Evolutionary conservation across 2,888 invertebrate species (phyloP).

Genomic region (Phorcus lineatus): DNA sequence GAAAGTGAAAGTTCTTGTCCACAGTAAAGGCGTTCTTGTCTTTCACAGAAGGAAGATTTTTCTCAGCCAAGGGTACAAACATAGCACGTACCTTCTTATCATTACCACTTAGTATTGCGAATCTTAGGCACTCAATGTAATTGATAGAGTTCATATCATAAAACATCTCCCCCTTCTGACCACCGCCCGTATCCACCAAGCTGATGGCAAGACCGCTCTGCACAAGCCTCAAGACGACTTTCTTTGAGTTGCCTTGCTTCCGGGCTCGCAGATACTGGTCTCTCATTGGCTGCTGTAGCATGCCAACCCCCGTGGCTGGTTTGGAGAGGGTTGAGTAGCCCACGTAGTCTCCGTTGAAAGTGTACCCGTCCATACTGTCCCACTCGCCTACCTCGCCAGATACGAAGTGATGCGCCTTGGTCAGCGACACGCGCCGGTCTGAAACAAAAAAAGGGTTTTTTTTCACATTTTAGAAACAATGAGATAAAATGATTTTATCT

Average conservation of each 20-base stretch:
- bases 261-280: slow-evolving; percentile 97
- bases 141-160: slow-evolving; percentile 78
- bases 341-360: slow-evolving; percentile 96
- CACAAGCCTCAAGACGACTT: slow-evolving; percentile 81
- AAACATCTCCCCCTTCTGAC: slow-evolving; percentile 86
- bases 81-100: slow-evolving; percentile 76
- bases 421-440: slow-evolving; percentile 20
- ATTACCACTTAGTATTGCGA: slow-evolving; percentile 65
- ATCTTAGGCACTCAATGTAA: slow-evolving; percentile 73
- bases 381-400: background rate
- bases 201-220: slow-evolving; percentile 93
- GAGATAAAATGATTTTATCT: background rate
- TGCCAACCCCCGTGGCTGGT: slow-evolving; percentile 97
- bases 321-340: slow-evolving; percentile 97
- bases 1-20: slow-evolving; percentile 95
- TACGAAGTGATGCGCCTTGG: slow-evolving; percentile 11
- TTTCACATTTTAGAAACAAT: background rate
- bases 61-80: slow-evolving; percentile 82
- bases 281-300: slow-evolving; percentile 96
- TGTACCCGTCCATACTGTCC: slow-evolving; percentile 66
- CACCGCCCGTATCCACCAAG: slow-evolving; percentile 96
- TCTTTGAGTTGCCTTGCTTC: slow-evolving; percentile 56
- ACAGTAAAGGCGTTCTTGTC: slow-evolving; percentile 86
- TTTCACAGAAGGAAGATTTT: slow-evolving; percentile 55
- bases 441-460: background rate